Base-by-base conservation (phyloP, 2,113 vertebrate genomes). In the Pogonocichla stellata region DNA sequence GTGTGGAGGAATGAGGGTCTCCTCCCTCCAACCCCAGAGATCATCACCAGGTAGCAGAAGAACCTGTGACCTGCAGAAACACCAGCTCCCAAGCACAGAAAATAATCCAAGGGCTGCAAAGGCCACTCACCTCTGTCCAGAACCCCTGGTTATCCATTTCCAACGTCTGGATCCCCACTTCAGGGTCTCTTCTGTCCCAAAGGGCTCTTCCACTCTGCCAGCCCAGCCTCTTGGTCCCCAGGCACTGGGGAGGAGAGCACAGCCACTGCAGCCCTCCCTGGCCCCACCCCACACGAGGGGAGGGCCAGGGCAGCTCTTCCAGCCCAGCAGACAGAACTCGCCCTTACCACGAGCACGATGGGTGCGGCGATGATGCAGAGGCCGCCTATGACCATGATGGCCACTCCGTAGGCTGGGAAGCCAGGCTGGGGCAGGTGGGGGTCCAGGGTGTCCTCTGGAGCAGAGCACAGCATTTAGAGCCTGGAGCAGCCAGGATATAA, bases 91-190 rank as follows among this genome's bases (percentile, higher is more conserved):
- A 50, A 45, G n/a, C n/a, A 29, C 22, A 65, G 5, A 26, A 70
- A 15, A 9, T 1, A 33, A 18, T 10, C 17, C 13, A 13, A n/a
- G 9, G 34, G 6, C 8, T 2, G 4, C 23, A 18, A 54, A n/a
- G 10, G 10, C 13, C 80, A 26, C 81, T 77, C 56, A 45, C 97
- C 93, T 97, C 92, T 9, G 33, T 15, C 75, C 69, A 48, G 60
- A 93, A 93, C 1, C 50, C 92, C 33, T 24, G 62, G 61, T 93
- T 95, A 25, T 96, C 82, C 95, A 97, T 90, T 69, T 98, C 96
- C 42, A 98, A 38, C 0, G 72, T 88, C 47, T 97, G 95, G 5
- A 50, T 69, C 16, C 88, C 88, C 2, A 4, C 38, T 71, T 95
- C 95, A 17, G 29, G 53, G 12, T 95, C 88, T 48, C 40, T 65